phyloP scores from a whole-genome alignment of 2,113 vertebrate species.

The Pontoporia blainvillei region DNA sequence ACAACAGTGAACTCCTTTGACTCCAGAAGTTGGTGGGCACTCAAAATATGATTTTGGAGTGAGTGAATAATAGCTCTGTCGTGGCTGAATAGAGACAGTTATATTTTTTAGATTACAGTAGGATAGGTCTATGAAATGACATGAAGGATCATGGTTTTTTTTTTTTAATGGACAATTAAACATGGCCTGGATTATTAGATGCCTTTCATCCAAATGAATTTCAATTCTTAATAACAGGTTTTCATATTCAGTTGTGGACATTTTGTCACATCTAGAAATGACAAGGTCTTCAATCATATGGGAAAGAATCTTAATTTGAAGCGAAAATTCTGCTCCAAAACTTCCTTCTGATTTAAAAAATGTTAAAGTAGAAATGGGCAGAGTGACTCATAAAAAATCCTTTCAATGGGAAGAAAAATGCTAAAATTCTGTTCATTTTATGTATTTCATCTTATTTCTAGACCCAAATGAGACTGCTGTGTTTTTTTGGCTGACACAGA shows the following conservation, averaged over 20 bases:
- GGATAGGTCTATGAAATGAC: background rate
- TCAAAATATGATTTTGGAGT: background rate
- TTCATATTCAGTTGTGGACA: conserved; percentile 49
- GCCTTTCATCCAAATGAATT: conserved; percentile 43
- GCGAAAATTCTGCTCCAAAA: conserved; percentile 27
- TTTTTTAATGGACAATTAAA: conserved; percentile 34
- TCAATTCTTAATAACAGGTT: conserved; percentile 47
- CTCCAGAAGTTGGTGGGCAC: background rate
- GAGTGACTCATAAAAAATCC: conserved; percentile 41
- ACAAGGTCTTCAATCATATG: conserved; percentile 44
- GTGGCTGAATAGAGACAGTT: background rate
- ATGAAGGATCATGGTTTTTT: background rate
- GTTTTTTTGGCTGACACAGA: conserved; percentile 75
- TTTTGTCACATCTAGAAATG: conserved; percentile 51
- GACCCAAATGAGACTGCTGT: conserved; percentile 58
- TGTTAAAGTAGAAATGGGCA: conserved; percentile 47
- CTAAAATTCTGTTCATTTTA: conserved; percentile 6
- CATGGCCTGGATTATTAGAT: conserved; percentile 52
- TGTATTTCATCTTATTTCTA: conserved; percentile 27
- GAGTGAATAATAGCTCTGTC: background rate
- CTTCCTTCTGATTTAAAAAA: conserved; percentile 34
- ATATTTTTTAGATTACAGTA: conserved; percentile 29
- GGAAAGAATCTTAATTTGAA: conserved; percentile 45
- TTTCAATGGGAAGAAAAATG: background rate
- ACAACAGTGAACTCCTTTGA: background rate